Evolutionary conservation across 2,113 vertebrate genomes (phyloP).

Genomic region (Perognathus longimembris): DNA sequence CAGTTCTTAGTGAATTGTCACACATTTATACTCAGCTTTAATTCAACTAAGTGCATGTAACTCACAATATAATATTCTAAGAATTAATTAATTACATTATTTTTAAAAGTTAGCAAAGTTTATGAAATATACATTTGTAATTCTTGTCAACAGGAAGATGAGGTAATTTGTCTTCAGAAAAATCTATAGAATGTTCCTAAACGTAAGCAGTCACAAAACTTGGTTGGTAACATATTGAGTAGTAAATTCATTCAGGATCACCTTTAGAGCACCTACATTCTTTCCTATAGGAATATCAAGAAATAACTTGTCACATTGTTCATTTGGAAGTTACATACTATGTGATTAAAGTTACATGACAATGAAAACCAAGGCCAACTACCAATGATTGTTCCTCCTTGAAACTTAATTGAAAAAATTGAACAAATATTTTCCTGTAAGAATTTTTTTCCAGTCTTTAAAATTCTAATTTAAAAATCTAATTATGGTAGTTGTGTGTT

Average conservation of each 20-base stretch:
- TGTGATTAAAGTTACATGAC: background rate
- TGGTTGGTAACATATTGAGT: background rate
- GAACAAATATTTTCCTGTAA: no score
- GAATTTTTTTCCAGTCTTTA: no score
- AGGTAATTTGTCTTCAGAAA: background rate
- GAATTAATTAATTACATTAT: conserved; percentile 33
- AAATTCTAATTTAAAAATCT: no score
- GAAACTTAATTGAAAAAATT: no score
- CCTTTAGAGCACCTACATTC: background rate
- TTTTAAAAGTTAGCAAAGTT: background rate
- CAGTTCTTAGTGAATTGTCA: conserved; percentile 3
- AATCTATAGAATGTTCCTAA: background rate
- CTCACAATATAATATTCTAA: background rate
- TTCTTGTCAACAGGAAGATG: conserved; percentile 15
- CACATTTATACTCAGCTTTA: background rate
- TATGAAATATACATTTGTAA: background rate
- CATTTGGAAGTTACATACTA: background rate
- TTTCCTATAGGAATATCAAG: background rate
- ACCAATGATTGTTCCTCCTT: no score
- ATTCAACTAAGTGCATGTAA: background rate
- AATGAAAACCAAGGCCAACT: no score
- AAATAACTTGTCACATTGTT: background rate
- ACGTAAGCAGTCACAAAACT: background rate
- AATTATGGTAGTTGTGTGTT: no score
- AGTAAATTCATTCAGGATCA: background rate